Percentiles rank a stretch among this genome's conserved stretches.
phyloP scores from a whole-genome alignment of 2,113 vertebrate genomes.

The Petaurus breviceps region DNA sequence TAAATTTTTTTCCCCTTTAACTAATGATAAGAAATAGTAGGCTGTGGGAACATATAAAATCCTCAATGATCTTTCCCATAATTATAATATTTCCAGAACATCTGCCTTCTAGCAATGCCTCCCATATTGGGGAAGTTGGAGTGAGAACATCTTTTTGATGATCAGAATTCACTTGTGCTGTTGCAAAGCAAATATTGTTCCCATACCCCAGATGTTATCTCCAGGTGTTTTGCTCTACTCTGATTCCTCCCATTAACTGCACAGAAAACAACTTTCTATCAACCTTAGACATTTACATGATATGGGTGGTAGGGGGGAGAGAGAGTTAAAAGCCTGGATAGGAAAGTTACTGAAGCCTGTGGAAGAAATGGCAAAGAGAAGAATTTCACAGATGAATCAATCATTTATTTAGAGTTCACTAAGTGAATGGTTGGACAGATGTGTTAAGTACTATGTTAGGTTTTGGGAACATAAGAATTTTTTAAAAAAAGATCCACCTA shows the following conservation, averaged over 20 bases:
- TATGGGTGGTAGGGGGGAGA: not conserved
- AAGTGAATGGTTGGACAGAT: not conserved
- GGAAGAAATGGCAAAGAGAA: constrained; percentile 25
- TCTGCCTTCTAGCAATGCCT: constrained; percentile 31
- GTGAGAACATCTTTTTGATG: constrained; percentile 18
- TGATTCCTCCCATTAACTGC: constrained; percentile 46
- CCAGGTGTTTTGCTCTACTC: constrained; percentile 10
- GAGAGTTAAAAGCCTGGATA: not conserved
- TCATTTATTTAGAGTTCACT: not conserved
- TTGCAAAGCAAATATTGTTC: constrained; percentile 49
- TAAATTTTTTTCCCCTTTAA: not conserved
- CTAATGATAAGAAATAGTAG: not conserved
- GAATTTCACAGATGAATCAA: not conserved
- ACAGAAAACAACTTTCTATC: constrained; percentile 28
- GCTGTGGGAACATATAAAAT: not conserved
- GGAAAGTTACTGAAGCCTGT: not conserved
- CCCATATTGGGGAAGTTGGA: not conserved
- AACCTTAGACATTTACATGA: constrained; percentile 32
- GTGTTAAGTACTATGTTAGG: not conserved
- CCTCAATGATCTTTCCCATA: not conserved
- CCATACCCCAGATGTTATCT: constrained; percentile 44
- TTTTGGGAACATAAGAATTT: not conserved
- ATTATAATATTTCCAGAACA: constrained; percentile 30
- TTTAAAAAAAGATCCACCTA: not conserved
- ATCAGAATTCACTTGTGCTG: constrained; percentile 20